phyloP scores from a whole-genome alignment of 2,113 vertebrate genomes.

The Vulpes ferrilata region DNA sequence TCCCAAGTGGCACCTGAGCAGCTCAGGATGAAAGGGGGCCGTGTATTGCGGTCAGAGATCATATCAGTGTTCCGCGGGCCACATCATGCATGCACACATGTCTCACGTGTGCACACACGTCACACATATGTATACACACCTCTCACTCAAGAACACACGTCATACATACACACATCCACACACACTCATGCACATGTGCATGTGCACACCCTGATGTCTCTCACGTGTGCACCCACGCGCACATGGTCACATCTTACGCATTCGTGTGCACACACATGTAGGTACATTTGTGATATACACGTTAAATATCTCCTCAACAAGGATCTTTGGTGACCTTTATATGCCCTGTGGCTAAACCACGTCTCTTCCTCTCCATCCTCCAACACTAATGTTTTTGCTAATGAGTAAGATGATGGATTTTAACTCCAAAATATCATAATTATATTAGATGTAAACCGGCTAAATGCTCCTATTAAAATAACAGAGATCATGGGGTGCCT shows the following conservation, averaged over 20 bases:
- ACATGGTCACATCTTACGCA: background rate
- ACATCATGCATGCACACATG: rapidly evolving
- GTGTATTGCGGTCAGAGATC: rapidly evolving
- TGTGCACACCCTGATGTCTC: background rate
- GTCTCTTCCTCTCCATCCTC: background rate
- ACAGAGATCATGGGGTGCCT: background rate
- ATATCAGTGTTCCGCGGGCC: too few relatives aligned
- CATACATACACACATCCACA: background rate
- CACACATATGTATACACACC: too few relatives aligned
- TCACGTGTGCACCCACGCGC: background rate
- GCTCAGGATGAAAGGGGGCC: background rate
- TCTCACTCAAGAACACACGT: background rate
- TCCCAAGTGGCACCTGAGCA: rapidly evolving
- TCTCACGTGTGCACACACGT: background rate
- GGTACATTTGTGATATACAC: too few relatives aligned
- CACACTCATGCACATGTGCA: background rate
- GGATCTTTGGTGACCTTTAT: background rate
- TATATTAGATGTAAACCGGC: background rate
- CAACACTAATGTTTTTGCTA: rapidly evolving
- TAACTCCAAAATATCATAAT: background rate
- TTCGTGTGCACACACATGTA: background rate
- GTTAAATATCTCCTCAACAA: too few relatives aligned
- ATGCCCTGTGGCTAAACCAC: rapidly evolving
- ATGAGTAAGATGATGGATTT: background rate
- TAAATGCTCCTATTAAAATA: background rate